Evolutionary conservation across 2,113 vertebrate species (phyloP).

Genomic region (Ptilorrhoa leucosticta): DNA sequence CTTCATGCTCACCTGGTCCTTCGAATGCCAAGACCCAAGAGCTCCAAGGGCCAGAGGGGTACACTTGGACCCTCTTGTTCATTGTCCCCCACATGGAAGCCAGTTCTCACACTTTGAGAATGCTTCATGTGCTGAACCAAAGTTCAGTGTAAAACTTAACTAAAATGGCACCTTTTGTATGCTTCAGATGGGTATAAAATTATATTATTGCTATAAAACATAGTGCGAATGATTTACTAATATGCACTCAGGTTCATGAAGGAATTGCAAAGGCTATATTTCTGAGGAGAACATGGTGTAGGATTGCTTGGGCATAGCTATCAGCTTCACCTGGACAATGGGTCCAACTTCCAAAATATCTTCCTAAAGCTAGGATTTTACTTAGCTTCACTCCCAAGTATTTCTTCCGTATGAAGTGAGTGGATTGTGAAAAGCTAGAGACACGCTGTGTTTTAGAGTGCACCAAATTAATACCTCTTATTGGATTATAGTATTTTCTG

Average conservation of each 20-base stretch:
- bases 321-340: background rate
- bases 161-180: background rate
- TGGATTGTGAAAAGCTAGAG: background rate
- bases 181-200: background rate
- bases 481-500: background rate
- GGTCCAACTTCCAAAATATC: background rate
- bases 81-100: background rate
- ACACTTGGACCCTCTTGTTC: background rate
- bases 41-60: background rate
- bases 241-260: background rate
- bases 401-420: background rate
- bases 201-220: background rate
- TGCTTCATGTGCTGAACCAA: background rate
- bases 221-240: background rate
- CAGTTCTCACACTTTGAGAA: background rate
- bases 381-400: background rate
- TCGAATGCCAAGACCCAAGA: background rate
- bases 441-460: background rate
- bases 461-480: background rate
- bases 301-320: background rate
- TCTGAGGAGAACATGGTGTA: background rate
- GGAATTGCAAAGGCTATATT: background rate
- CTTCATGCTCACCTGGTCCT: background rate
- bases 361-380: background rate
- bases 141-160: background rate